Evolutionary conservation across 2,113 vertebrate genomes (phyloP), one percentile per base, ranked within the genome.

Genomic region (Megalops atlanticus): DNA sequence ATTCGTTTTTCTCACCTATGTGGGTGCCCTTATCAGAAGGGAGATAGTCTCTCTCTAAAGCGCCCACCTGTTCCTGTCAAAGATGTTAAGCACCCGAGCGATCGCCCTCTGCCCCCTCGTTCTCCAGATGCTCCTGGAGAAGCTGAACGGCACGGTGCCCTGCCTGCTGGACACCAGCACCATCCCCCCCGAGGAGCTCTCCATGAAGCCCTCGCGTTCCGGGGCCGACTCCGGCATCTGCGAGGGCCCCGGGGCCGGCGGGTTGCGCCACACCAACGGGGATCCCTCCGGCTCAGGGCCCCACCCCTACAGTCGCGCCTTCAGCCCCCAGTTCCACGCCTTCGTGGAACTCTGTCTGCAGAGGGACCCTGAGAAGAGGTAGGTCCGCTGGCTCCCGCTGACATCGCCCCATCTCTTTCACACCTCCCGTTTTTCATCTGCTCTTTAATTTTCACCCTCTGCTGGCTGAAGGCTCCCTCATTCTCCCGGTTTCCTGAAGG

Each of bases 271-370:
- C 2, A 93, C 97, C 82, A 99, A 98, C 0, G 97, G 98, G 0
- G 97, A 98, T 82, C 93, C 95, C 0, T 91, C 92, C 0, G n/a
- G 24, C 12, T 90, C 90, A 0, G 84, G 88, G 0, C 90, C 93
- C 78, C 98, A 98, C 85, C 98, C 98, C 0, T 99, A 99, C 58
- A 96, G 96, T 54, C 94, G 98, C 4, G 97, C 96, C 35, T 98
- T 99, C 89, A 98, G 97, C 31, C 76, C 94, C 6, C 95, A 95
- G 84, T 99, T 99, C 89, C 98, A 99, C 12, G 95, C 93, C 85
- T 97, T 99, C 0, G 97, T 99, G 21, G 97, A 97, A 86, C 94
- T 97, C 81, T 99, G 98, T 87, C 93, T 99, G 16, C 97, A 98
- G 90, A 92, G 98, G 79, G 97, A 94, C 83, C 96, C 97, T 0